phyloP scores from a whole-genome alignment of 2,113 vertebrate genomes.

The Pan paniscus region DNA sequence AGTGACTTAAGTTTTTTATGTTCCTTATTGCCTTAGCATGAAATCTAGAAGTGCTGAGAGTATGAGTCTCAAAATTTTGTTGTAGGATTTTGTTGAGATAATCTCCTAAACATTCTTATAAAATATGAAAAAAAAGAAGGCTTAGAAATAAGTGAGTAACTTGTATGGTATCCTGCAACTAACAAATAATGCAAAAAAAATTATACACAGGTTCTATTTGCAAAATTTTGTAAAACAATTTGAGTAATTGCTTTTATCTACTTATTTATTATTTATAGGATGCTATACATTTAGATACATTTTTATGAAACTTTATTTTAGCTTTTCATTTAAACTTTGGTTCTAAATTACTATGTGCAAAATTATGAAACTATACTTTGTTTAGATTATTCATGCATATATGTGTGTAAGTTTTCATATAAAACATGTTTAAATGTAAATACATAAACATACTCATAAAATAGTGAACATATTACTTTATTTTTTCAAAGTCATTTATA shows the following conservation, averaged over 20 bases:
- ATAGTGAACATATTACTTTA: not conserved
- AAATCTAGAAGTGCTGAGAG: not conserved
- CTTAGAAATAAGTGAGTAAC: not conserved
- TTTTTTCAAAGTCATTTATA: not conserved
- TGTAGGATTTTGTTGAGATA: not conserved
- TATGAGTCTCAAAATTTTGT: not conserved
- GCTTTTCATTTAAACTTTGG: not conserved
- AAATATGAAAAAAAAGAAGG: not conserved
- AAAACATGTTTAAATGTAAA: not conserved
- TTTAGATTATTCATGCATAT: not conserved
- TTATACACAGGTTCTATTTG: not conserved
- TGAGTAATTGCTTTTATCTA: not conserved
- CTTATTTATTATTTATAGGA: not conserved
- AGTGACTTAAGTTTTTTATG: not conserved
- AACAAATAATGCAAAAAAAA: not conserved
- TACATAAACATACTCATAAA: not conserved
- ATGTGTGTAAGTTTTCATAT: not conserved
- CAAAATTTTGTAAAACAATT: not conserved
- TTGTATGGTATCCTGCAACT: not conserved
- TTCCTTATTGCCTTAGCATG: not conserved
- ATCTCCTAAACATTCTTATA: not conserved
- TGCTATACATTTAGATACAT: not conserved
- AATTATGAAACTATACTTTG: not conserved
- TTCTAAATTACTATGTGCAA: not conserved
- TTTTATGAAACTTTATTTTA: not conserved